Conservation (phyloP, 1,140 invertebrate genomes). For the Megalopta genalis region DNA sequence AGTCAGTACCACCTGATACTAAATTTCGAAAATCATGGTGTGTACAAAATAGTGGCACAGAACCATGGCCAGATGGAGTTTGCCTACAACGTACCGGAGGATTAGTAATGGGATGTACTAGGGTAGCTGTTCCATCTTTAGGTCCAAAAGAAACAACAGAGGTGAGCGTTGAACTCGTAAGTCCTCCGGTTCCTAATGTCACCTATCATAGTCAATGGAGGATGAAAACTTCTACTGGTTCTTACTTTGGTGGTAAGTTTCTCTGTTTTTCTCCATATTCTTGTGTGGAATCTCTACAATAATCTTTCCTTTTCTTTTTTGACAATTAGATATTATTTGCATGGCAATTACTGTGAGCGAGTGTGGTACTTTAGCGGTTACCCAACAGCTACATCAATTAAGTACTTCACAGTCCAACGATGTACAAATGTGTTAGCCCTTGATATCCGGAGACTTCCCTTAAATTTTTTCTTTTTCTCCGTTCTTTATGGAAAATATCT, state of each 20-base stretch:
- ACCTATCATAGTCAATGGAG: constrained; percentile 90
- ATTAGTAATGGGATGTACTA: constrained; percentile 81
- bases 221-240: constrained; percentile 88
- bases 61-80: constrained; percentile 89
- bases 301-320: no score
- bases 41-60: constrained; percentile 89
- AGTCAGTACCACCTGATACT: constrained; percentile 87
- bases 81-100: constrained; percentile 85
- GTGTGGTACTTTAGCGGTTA: constrained; percentile 84
- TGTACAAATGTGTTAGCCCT: constrained; percentile 76
- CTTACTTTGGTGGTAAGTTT: constrained; percentile 89
- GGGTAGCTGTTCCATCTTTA: constrained; percentile 83
- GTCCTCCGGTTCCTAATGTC: constrained; percentile 85
- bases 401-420: constrained; percentile 78
- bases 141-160: constrained; percentile 85
- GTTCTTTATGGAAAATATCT: not conserved
- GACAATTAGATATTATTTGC: constrained; percentile 84
- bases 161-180: constrained; percentile 85
- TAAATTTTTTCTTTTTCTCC: constrained; percentile 25
- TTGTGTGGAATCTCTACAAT: not conserved
- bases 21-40: constrained; percentile 90
- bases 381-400: constrained; percentile 85
- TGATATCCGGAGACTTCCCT: constrained; percentile 39
- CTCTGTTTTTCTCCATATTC: not conserved
- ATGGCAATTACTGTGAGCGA: constrained; percentile 85